Evolutionary conservation across 1,140 invertebrate species (phyloP).

Genomic region (Bicyclus anynana): DNA sequence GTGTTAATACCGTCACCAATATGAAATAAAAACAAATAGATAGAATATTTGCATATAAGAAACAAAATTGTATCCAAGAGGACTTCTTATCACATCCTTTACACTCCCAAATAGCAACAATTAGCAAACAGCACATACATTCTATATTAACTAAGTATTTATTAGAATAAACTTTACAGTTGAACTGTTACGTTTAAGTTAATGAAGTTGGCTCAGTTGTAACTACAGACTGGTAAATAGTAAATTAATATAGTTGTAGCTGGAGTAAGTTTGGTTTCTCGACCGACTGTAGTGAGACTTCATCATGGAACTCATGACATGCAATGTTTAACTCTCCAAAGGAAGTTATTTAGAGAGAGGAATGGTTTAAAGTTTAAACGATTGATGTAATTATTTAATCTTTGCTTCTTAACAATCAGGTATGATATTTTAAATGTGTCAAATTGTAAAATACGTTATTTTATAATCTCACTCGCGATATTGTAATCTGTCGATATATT

Average conservation of each 20-base stretch:
- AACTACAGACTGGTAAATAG: slow-evolving; percentile 20
- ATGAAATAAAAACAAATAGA: no score
- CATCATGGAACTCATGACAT: slow-evolving; percentile 20
- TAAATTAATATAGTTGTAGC: slow-evolving; percentile 30
- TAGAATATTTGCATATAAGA: no score
- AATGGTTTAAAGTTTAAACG: slow-evolving; percentile 6
- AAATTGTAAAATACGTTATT: no score
- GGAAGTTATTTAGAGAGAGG: slow-evolving; percentile 15
- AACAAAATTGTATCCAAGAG: no score
- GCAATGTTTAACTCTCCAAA: slow-evolving; percentile 8
- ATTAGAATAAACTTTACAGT: slow-evolving; percentile 1
- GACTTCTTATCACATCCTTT: no score
- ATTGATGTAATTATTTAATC: neutral
- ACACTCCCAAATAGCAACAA: no score
- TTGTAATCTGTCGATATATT: no score
- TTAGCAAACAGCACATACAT: no score
- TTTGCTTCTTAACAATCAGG: no score
- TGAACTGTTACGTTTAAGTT: slow-evolving; percentile 6
- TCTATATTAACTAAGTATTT: neutral
- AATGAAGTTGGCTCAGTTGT: slow-evolving; percentile 11
- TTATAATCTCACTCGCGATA: no score
- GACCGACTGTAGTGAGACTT: slow-evolving; percentile 19
- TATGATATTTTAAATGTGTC: no score
- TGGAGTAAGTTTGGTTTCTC: slow-evolving; percentile 22
- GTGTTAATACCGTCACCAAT: no score